Percentiles rank a stretch among this genome's conserved stretches.
These are phyloP conservation scores for Caenorhabditis doughertyi DNA, from an alignment of 2,888 invertebrate genomes.

Conservation along the genomic window DNA sequence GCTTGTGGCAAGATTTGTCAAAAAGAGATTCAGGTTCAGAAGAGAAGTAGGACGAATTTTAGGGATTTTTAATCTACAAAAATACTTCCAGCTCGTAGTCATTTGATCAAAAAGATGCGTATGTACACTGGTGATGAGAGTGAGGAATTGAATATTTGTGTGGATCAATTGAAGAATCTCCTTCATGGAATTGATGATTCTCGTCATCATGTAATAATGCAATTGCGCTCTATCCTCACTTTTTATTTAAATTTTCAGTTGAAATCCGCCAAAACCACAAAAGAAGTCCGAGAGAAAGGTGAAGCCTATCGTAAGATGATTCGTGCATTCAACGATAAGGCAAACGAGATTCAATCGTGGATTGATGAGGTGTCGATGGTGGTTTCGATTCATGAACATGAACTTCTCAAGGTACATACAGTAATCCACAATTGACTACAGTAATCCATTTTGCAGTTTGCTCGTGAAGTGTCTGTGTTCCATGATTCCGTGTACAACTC, in stretches of 20 bases:
- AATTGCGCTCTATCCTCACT: not conserved
- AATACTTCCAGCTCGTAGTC: constrained; percentile 30
- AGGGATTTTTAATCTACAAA: not conserved
- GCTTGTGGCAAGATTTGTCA: constrained; percentile 43
- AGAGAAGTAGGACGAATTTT: constrained; percentile 25
- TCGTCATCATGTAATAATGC: constrained; percentile 34
- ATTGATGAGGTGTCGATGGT: constrained; percentile 47
- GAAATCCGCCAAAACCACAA: constrained; percentile 37
- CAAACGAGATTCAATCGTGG: constrained; percentile 40
- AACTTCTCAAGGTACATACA: constrained; percentile 50
- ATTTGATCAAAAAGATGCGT: constrained; percentile 50
- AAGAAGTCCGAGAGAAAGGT: constrained; percentile 29
- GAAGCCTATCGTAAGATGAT: constrained; percentile 39
- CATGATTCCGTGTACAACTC: constrained; percentile 33
- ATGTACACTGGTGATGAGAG: constrained; percentile 43
- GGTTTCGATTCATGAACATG: constrained; percentile 42
- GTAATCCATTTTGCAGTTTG: constrained; percentile 25
- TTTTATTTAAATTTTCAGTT: constrained; percentile 24
- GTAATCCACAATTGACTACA: too few relatives aligned
- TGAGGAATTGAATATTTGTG: constrained; percentile 26
- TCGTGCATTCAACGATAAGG: constrained; percentile 44
- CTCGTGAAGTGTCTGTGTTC: constrained; percentile 39
- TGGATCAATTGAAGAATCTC: constrained; percentile 6
- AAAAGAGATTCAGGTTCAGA: constrained; percentile 44
- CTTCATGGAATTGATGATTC: constrained; percentile 46